Evolutionary conservation across 2,113 vertebrate species (phyloP).

Genomic region (Boleophthalmus pectinirostris): DNA sequence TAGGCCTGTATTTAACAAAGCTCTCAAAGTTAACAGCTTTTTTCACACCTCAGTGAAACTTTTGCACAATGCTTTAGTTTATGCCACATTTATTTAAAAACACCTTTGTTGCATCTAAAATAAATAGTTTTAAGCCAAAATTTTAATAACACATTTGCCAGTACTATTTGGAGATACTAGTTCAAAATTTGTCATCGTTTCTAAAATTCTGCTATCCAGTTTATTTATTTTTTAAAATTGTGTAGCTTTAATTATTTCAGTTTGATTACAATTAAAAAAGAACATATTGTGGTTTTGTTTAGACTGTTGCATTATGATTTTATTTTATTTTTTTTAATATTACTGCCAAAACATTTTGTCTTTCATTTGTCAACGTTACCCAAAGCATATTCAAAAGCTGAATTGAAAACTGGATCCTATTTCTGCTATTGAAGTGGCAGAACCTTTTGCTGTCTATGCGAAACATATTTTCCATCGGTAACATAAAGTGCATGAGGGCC

Average conservation of each 20-base stretch:
- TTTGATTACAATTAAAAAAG: too few relatives aligned
- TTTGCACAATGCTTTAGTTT: neutral
- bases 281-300: too few relatives aligned
- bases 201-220: too few relatives aligned
- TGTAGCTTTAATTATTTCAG: too few relatives aligned
- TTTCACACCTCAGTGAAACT: neutral
- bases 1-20: neutral
- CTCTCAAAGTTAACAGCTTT: neutral
- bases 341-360: neutral
- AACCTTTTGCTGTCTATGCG: neutral
- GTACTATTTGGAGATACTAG: neutral
- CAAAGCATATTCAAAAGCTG: neutral
- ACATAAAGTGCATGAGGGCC: conserved; percentile 18
- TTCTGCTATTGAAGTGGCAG: neutral
- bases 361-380: neutral
- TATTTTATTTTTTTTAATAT: too few relatives aligned
- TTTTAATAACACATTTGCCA: neutral
- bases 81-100: neutral
- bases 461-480: conserved; percentile 27
- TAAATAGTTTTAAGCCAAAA: too few relatives aligned
- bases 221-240: too few relatives aligned
- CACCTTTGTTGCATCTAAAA: neutral
- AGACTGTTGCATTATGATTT: too few relatives aligned
- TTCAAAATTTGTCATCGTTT: neutral
- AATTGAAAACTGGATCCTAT: neutral